Conservation (phyloP, 2,113 vertebrate genomes). For the Tonatia bakeri region DNA sequence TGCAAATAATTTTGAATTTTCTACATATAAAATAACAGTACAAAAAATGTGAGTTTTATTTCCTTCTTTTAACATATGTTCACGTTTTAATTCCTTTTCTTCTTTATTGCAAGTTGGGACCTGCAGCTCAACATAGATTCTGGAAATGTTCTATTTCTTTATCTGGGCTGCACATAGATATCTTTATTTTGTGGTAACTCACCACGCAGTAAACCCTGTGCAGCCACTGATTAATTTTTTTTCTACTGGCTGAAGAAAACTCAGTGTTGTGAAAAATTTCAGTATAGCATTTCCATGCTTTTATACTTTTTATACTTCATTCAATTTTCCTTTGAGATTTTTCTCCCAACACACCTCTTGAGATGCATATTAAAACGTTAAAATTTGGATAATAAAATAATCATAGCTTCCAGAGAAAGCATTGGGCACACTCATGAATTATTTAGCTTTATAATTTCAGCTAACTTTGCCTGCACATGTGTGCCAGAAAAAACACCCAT, state of each 20-base stretch:
- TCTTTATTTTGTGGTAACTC: background rate
- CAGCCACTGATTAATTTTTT: background rate
- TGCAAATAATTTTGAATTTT: background rate
- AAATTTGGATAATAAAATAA: constrained; percentile 43
- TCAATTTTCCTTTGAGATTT: constrained; percentile 33
- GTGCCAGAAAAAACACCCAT: constrained; percentile 46
- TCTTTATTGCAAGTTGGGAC: background rate
- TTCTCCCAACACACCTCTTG: background rate
- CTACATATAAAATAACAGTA: background rate
- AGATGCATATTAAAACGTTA: background rate
- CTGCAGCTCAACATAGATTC: background rate
- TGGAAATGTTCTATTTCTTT: background rate
- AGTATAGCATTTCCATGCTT: background rate
- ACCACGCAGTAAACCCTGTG: background rate
- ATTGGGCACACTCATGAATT: constrained; percentile 52
- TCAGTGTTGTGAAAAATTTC: background rate
- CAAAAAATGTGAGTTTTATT: background rate
- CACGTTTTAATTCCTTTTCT: background rate
- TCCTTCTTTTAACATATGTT: background rate
- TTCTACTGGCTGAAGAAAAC: background rate
- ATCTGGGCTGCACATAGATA: background rate
- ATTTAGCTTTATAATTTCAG: constrained; percentile 52
- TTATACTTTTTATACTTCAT: background rate
- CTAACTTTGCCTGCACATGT: background rate
- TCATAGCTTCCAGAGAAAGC: constrained; percentile 51